Evolutionary conservation across 2,797 vertebrate genomes (phyloP).

Genomic region (Halcyon chelicuti): DNA sequence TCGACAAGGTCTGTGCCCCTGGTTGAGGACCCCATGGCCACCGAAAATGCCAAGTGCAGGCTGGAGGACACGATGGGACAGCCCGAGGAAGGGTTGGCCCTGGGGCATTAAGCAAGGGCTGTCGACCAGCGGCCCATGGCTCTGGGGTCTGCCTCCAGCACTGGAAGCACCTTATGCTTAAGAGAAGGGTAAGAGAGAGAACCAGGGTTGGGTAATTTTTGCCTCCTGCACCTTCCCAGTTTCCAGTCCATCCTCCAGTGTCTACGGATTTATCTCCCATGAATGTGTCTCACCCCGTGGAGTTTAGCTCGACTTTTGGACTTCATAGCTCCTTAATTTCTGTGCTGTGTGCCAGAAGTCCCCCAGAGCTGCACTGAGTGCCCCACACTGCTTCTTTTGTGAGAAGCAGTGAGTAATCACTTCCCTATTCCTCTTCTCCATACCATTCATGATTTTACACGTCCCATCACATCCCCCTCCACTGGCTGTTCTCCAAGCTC

Average conservation of each 20-base stretch:
- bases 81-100: rapidly evolving
- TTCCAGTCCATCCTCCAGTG: neutral
- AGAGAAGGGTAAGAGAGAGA: neutral
- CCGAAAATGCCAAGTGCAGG: neutral
- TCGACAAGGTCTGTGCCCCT: neutral
- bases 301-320: neutral
- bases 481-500: neutral
- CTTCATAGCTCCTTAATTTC: neutral
- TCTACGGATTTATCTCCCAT: neutral
- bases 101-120: rapidly evolving
- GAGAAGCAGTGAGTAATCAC: neutral
- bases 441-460: neutral
- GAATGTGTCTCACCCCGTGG: neutral
- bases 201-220: neutral
- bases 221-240: neutral
- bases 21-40: neutral
- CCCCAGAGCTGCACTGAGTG: neutral
- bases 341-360: neutral
- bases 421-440: neutral
- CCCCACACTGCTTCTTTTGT: neutral
- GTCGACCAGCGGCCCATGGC: too few relatives aligned
- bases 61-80: rapidly evolving
- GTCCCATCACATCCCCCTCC: neutral
- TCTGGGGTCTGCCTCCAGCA: neutral
- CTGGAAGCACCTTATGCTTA: neutral